phyloP scores from a whole-genome alignment of 2,888 invertebrate genomes.

The Hipparchia sbordonii region DNA sequence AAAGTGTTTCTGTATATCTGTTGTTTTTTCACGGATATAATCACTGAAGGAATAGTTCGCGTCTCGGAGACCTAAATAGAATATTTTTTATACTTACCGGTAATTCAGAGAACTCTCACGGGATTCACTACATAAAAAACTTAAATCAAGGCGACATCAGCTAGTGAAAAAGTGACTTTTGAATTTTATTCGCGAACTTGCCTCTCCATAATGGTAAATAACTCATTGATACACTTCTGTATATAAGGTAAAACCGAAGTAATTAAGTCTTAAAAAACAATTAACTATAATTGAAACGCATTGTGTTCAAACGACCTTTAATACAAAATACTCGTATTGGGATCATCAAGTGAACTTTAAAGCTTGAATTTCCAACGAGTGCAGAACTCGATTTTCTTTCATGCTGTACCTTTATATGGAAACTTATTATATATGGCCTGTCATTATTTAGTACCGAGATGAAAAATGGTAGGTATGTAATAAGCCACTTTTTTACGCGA shows the following conservation, averaged over 20 bases:
- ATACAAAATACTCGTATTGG: constrained; percentile 2
- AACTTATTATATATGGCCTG: not conserved
- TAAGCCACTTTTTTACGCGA: not conserved
- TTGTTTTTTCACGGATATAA: too few relatives aligned
- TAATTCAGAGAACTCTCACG: too few relatives aligned
- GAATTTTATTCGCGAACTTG: too few relatives aligned
- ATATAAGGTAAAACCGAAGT: not conserved
- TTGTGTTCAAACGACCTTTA: constrained; percentile 14
- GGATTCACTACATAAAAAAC: not conserved
- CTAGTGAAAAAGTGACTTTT: too few relatives aligned
- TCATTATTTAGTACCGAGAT: constrained; percentile 27
- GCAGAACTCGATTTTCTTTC: constrained; percentile 11
- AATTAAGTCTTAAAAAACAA: not conserved
- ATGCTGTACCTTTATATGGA: not conserved
- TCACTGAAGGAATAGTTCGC: too few relatives aligned
- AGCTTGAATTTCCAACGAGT: constrained; percentile 5
- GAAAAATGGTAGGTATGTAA: constrained; percentile 16
- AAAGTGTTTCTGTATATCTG: too few relatives aligned
- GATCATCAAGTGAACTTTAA: constrained; percentile 36
- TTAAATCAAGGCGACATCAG: not conserved
- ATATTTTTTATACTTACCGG: too few relatives aligned
- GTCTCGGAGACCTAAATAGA: too few relatives aligned
- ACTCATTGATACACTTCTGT: not conserved
- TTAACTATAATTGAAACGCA: not conserved
- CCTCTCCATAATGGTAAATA: not conserved